Evolutionary conservation across 2,797 vertebrate genomes (phyloP), one percentile per base, ranked within the genome.

Genomic region (Euphonia xanthogaster): DNA sequence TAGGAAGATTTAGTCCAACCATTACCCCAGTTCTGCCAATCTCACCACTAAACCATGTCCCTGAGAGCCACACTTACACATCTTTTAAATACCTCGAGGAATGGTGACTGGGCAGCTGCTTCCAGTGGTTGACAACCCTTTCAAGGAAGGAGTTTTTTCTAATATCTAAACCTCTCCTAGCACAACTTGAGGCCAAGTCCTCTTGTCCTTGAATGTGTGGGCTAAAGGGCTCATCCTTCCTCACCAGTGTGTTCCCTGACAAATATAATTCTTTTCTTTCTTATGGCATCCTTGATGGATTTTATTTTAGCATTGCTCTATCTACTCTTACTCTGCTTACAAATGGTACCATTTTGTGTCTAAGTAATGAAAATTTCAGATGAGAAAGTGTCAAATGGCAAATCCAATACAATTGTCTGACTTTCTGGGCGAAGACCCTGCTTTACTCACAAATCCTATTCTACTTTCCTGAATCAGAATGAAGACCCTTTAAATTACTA

Each of bases 401-500:
- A 76, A 85, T 51, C 11, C n/a, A 42, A 42, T n/a, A n/a, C 4
- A 57, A 51, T 40, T 68, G 2, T 45, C 37, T 82, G 60, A 54
- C 28, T 79, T 90, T 62, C 67, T 58, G 33, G 37, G 33, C 25
- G 86, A 91, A 83, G 28, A 50, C 31, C 3, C 14, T 58, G 20
- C 11, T 89, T 91, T 62, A 62, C 23, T 78, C 54, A 73, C 11
- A 93, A 86, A 70, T 66, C 14, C 13, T 58, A 40, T 54, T 84
- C 72, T 68, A 6, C 14, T 70, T 76, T 73, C 22, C 51, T 3
- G 3, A 86, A 72, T 66, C 51, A 76, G 60, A 92, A 71, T 60
- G 19, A 86, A 75, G 14, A 10, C 3, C 2, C 3, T 54, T 73
- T 81, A 24, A 85, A 84, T 66, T 37, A 37, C 40, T 78, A 54